Conservation (phyloP, 2,888 invertebrate species). For the Mesorhabditis sp. region DNA sequence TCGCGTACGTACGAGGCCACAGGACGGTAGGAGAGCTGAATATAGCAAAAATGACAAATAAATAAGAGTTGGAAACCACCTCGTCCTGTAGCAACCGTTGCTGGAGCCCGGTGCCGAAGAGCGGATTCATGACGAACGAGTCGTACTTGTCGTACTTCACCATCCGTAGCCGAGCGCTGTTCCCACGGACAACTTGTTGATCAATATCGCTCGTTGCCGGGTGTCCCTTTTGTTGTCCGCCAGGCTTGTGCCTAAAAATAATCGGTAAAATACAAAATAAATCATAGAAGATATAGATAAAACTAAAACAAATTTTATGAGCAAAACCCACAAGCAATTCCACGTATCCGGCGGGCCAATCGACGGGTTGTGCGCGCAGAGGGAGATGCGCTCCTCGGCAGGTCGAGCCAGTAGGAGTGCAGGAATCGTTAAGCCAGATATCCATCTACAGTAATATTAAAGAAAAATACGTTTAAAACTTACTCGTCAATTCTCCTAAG, state of each 20-base stretch:
- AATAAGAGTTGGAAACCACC: not conserved
- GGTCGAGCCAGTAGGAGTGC: not conserved
- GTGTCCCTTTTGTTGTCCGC: not conserved
- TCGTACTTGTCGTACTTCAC: slow-evolving; percentile 17
- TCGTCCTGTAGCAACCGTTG: slow-evolving; percentile 11
- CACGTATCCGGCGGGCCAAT: slow-evolving; percentile 5
- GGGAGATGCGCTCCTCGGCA: not conserved
- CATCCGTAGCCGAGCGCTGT: slow-evolving; percentile 14
- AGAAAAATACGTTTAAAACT: not conserved
- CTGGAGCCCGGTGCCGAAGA: slow-evolving; percentile 10
- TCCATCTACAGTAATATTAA: not conserved
- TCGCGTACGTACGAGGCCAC: not conserved
- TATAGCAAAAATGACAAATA: too few relatives aligned
- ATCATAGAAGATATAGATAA: not conserved
- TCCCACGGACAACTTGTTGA: slow-evolving; percentile 9
- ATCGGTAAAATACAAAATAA: not conserved
- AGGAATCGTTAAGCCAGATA: not conserved
- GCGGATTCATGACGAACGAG: slow-evolving; percentile 16
- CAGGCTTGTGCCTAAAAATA: not conserved
- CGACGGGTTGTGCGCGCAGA: slow-evolving; percentile 5
- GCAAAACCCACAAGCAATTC: slow-evolving; percentile 1
- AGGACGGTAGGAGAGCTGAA: not conserved
- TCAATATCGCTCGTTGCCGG: not conserved
- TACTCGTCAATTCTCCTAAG: slow-evolving; percentile 4
- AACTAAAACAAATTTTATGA: not conserved